Evolutionary conservation across 2,113 vertebrate genomes (phyloP).

Genomic region (Rhinolophus ferrumequinum): DNA sequence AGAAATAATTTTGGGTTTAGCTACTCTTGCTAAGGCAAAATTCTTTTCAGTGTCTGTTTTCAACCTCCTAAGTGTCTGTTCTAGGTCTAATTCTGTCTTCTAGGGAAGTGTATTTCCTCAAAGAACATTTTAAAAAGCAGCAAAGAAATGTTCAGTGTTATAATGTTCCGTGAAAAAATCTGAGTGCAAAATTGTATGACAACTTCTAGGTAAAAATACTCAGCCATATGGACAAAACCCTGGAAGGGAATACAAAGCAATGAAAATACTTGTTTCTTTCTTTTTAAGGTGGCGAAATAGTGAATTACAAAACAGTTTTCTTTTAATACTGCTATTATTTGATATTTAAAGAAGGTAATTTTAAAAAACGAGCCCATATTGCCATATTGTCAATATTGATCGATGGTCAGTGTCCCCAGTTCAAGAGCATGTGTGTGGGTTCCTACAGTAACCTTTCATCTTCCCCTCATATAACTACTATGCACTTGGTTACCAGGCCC

Average conservation of each 20-base stretch:
- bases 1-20: constrained; percentile 63
- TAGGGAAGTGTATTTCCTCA: constrained; percentile 74
- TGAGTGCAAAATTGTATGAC: constrained; percentile 68
- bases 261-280: constrained; percentile 4
- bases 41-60: constrained; percentile 28
- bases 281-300: background rate
- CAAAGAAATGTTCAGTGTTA: constrained; percentile 59
- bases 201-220: constrained; percentile 79
- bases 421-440: background rate
- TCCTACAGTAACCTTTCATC: background rate
- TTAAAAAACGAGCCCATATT: background rate
- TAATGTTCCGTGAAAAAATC: constrained; percentile 54
- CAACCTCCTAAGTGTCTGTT: constrained; percentile 41
- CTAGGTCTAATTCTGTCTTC: constrained; percentile 69
- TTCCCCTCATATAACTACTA: background rate
- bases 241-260: constrained; percentile 61
- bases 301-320: background rate
- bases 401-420: background rate
- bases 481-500: background rate
- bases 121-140: constrained; percentile 71
- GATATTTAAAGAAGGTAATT: background rate
- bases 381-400: background rate
- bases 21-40: constrained; percentile 53
- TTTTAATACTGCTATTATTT: background rate
- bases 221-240: constrained; percentile 76